Evolutionary conservation across 2,888 invertebrate species (phyloP).

Genomic region (Congeria kusceri): DNA sequence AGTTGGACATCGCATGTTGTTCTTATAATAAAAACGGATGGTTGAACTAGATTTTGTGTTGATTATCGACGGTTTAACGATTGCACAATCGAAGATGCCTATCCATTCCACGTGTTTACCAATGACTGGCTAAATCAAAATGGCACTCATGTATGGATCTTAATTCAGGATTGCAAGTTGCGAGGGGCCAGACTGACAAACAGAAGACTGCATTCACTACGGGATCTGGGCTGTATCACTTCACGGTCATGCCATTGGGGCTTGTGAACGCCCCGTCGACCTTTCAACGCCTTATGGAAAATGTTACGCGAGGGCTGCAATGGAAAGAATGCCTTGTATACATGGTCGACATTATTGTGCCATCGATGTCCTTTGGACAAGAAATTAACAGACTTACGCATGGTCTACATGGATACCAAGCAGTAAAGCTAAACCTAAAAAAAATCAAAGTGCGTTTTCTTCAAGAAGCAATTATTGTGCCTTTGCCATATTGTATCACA

Average conservation of each 20-base stretch:
- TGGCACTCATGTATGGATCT: conserved; percentile 49
- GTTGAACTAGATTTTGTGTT: conserved; percentile 39
- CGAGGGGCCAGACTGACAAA: conserved; percentile 27
- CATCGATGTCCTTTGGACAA: conserved; percentile 4
- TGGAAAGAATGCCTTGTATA: conserved; percentile 33
- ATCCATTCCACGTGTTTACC: conserved; percentile 51
- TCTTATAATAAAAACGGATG: conserved; percentile 54
- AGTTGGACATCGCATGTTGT: conserved; percentile 51
- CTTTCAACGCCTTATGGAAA: conserved; percentile 61
- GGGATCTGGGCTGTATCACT: conserved; percentile 43
- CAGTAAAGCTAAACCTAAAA: too few species aligned
- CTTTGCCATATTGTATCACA: conserved; percentile 51
- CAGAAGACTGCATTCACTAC: conserved; percentile 57
- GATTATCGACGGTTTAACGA: conserved; percentile 34
- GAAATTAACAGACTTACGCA: background rate
- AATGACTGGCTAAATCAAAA: conserved; percentile 41
- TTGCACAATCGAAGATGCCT: conserved; percentile 34
- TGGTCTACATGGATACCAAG: too few species aligned
- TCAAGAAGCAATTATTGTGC: conserved; percentile 35
- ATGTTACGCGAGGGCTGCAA: conserved; percentile 25
- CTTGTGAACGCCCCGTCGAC: conserved; percentile 58
- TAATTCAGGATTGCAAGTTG: conserved; percentile 53
- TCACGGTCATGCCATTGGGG: conserved; percentile 51
- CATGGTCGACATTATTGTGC: conserved; percentile 32
- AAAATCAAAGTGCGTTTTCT: conserved; percentile 55